Evolutionary conservation across 2,113 vertebrate genomes (phyloP), one percentile per base, ranked within the genome.

Genomic region (Anarrhichthys ocellatus): DNA sequence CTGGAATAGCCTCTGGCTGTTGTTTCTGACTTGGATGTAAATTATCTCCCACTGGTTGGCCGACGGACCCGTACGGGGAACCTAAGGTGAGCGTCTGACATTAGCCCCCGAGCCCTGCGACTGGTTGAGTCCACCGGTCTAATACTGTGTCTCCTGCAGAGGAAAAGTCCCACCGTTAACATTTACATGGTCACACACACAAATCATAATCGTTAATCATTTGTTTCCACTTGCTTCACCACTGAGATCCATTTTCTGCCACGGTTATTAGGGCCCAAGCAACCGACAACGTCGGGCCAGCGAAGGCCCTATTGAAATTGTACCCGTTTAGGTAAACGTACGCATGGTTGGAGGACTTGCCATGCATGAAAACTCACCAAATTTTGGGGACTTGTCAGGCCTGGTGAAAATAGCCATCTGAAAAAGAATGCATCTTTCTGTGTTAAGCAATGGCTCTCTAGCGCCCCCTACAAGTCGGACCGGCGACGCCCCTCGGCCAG

Each of bases 21-120:
- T 69, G 52, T 78, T 32, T 66, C 59, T 40, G 32, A 48, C 44
- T 56, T 40, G n/a, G 24, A 54, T 62, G 38, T 34, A 27, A 65
- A 69, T 52, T 0, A 73, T 65, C 56, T 78, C 14, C 52, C 20
- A 22, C 17, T 73, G 14, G 46, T 20, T 7, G 44, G 5, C 6
- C 34, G 34, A 34, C 34, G 4, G 34, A 44, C 48, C 42, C 27
- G 5, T 24, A 24, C 34, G 18, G 44, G n/a, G 56, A 34, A 32
- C 32, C 7, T 58, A 5, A 69, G 58, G 22, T 69, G 65, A 44
- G 29, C 56, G 36, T n/a, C 50, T 54, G 20, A 8, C 50, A 52
- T 52, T 52, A 3, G 34, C 34, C 34, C 34, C 34, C 34, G 34
- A 34, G 34, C 34, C 34, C 34, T 34, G 34, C 6, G 34, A 6